Base-by-base conservation (phyloP, 2,888 invertebrate species). In the Dendrolimus houi region DNA sequence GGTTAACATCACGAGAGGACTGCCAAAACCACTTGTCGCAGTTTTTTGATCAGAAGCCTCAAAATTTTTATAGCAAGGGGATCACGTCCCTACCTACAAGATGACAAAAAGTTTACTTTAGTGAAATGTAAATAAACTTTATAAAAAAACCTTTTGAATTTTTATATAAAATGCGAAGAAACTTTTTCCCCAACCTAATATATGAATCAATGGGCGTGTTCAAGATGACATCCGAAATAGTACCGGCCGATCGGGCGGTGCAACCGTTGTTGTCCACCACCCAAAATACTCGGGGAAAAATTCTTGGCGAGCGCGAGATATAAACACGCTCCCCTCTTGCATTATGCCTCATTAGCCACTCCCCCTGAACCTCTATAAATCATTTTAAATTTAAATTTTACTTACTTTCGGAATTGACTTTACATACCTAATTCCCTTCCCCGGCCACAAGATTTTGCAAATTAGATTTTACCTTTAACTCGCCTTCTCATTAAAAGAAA, bases 301-400 rank as follows among this genome's bases (percentile, higher is more conserved):
- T 79, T 72, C 73, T 69, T 75, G 71, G 71, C 72, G 68, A 72
- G 68, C 77, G 72, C 78, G 71, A 77, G 78, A 77, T 80, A 82
- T 83, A 83, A 87, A 87, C 84, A 87, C 80, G 81, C 84, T 85
- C 86, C 86, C 87, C 88, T 84, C 83, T 85, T 79, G 83, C 83
- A 85, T 87, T 87, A 85, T 82, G 87, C 83, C 89, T 90, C 88
- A 89, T 90, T 89, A 90, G 87, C 86, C 86, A 83, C 89, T 86
- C 87, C 87, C 87, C 87, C 85, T 77, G 77, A 76, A 76, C 83
- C 75, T 85, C 83, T 84, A 89, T 89, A 89, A 89, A 90, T 89
- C 88, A 90, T 89, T 89, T 88, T 84, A 89, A 89, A 89, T 89
- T 90, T 86, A 87, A 89, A 89, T 89, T 87, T 77, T 86, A 87